Evolutionary conservation across 2,888 invertebrate genomes (phyloP), one percentile per base, ranked within the genome.

Genomic region (Trilocha varians): DNA sequence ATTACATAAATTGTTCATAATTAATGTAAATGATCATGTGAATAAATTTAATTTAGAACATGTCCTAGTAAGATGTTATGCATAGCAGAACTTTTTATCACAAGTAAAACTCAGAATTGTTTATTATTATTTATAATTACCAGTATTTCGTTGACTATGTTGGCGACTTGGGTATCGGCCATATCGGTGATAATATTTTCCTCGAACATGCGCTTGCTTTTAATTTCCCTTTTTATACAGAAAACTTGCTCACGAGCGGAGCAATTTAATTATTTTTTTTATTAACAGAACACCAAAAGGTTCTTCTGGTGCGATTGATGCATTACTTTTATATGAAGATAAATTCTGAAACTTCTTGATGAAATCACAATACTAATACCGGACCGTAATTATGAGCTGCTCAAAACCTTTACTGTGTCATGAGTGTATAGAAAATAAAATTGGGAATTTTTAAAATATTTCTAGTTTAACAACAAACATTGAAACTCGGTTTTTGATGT

Each of bases 111-210:
- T 9, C 6, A 9, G 11, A 9, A 25, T 25, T 25, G 11, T 25
- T 25, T 9, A 25, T 11, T 3, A 25, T 9, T 6, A 25, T 5
- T 5, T 18, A 25, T 25, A 25, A 9, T 87, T 66, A 90, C 90
- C 82, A 90, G 73, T 60, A 90, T 90, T 55, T 91, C 91, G 62
- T 89, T 90, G 13, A 92, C 87, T 48, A 92, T 88, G 57, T 78
- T 87, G 14, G 87, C 79, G 38, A 92, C 87, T 75, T 89, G 90
- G 36, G 87, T 76, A 66, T 92, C 92, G 45, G 84, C 84, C 90
- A 90, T 90, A 55, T 52, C 62, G 8, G 14, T 8, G 8, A n/a
- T 40, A 2, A 5, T 32, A 13, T 34, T 39, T 33, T 25, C 25
- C 25, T 25, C 25, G 25, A 25, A 25, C 25, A 25, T 25, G 25